Percentiles rank a stretch among this genome's conserved stretches.
Conservation (phyloP, 2,888 invertebrate species). For the Philopedon plagiatum region DNA sequence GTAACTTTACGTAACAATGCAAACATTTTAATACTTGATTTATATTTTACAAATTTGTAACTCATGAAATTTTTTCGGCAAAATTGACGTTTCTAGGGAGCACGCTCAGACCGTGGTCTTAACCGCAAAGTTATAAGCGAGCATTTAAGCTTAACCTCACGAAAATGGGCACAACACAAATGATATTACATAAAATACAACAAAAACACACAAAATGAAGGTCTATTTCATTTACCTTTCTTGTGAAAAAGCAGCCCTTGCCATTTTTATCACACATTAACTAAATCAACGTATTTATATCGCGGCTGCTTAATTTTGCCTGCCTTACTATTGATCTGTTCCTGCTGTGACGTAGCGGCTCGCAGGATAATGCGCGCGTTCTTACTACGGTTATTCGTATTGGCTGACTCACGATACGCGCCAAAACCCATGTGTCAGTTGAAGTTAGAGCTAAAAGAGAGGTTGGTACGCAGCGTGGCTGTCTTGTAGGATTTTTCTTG, state of each 20-base stretch:
- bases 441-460: slow-evolving; percentile 43
- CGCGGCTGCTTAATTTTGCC: slow-evolving; percentile 50
- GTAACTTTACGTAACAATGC: neutral
- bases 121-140: slow-evolving; percentile 33
- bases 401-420: slow-evolving; percentile 62
- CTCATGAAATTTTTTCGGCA: slow-evolving; percentile 26
- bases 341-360: slow-evolving; percentile 61
- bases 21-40: neutral
- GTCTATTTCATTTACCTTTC: slow-evolving; percentile 49
- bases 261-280: slow-evolving; percentile 81
- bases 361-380: slow-evolving; percentile 58
- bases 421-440: slow-evolving; percentile 62
- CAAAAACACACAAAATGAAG: slow-evolving; percentile 26
- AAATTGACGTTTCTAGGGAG: slow-evolving; percentile 47
- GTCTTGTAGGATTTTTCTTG: neutral
- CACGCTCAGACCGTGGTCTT: slow-evolving; percentile 38
- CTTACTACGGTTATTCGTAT: slow-evolving; percentile 54
- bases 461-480: slow-evolving; percentile 23
- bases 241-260: slow-evolving; percentile 79
- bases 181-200: slow-evolving; percentile 20
- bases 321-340: slow-evolving; percentile 61
- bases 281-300: slow-evolving; percentile 60
- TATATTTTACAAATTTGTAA: neutral
- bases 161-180: neutral
- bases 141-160: neutral